phyloP scores from a whole-genome alignment of 2,888 invertebrate species.

The Stenolophus ochropezus region DNA sequence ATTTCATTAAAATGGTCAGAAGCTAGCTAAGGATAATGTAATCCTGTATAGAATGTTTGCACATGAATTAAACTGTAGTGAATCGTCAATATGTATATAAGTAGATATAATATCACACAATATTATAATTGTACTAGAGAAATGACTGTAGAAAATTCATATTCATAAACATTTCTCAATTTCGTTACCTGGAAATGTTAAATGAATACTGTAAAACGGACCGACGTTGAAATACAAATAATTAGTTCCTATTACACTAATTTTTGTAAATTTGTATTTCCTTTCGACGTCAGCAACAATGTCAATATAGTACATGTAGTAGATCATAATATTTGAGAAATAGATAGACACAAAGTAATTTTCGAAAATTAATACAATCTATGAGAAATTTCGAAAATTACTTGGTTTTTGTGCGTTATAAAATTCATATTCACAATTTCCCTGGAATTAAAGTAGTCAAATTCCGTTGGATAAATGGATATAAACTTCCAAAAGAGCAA shows the following conservation, averaged over 20 bases:
- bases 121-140: conserved; percentile 50
- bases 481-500: neutral
- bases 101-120: conserved; percentile 54
- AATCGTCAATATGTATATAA: conserved; percentile 44
- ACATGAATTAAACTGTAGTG: conserved; percentile 23
- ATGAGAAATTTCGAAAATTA: neutral
- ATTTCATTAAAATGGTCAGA: conserved; percentile 15
- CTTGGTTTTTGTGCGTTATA: conserved; percentile 14
- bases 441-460: conserved; percentile 5
- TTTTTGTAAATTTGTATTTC: conserved; percentile 27
- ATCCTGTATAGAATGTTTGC: neutral
- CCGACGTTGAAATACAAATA: conserved; percentile 3
- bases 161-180: conserved; percentile 26
- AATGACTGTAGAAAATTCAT: neutral
- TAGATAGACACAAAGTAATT: conserved; percentile 17
- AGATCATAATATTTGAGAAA: conserved; percentile 1
- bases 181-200: neutral
- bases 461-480: neutral
- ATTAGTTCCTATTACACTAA: neutral
- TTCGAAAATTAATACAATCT: neutral
- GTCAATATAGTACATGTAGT: neutral
- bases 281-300: conserved; percentile 4
- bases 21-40: neutral
- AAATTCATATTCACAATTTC: conserved; percentile 3
- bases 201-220: neutral